phyloP scores from a whole-genome alignment of 1,140 invertebrate genomes.

The Atta colombica region DNA sequence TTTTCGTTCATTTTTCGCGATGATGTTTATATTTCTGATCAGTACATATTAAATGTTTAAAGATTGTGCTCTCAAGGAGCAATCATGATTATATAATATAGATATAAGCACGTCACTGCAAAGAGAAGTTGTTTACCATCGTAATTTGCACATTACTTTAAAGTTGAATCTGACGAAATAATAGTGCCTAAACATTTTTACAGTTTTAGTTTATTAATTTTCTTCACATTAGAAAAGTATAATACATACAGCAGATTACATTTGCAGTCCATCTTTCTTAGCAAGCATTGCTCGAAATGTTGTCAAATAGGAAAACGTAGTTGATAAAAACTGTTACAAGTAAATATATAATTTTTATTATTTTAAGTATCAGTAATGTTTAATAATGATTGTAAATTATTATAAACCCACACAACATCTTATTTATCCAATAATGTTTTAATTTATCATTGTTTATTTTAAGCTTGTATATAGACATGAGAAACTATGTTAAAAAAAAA shows the following conservation, averaged over 20 bases:
- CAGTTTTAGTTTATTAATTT: not conserved
- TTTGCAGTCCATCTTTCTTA: not conserved
- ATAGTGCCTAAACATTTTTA: not conserved
- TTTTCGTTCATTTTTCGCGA: too few species aligned
- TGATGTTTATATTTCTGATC: too few species aligned
- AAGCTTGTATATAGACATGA: not conserved
- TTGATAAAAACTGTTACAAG: conserved; percentile 33
- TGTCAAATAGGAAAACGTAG: conserved; percentile 27
- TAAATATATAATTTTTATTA: conserved; percentile 20
- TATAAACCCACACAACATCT: not conserved
- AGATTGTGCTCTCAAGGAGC: too few species aligned
- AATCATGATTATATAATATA: too few species aligned
- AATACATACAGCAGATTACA: not conserved
- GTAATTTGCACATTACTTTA: too few species aligned
- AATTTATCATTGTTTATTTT: not conserved
- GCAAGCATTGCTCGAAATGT: conserved; percentile 21
- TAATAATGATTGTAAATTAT: not conserved
- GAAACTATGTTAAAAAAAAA: not conserved
- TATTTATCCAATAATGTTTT: not conserved
- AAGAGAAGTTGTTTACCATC: too few species aligned
- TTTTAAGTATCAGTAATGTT: not conserved
- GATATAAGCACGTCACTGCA: too few species aligned
- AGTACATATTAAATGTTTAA: too few species aligned
- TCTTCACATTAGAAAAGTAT: not conserved
- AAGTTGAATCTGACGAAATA: too few species aligned